Percentiles rank a stretch among this genome's conserved stretches.
These are phyloP conservation scores for Petrocephalus schoutedeni DNA, from an alignment of 2,797 vertebrate genomes.

Conservation along the genomic window DNA sequence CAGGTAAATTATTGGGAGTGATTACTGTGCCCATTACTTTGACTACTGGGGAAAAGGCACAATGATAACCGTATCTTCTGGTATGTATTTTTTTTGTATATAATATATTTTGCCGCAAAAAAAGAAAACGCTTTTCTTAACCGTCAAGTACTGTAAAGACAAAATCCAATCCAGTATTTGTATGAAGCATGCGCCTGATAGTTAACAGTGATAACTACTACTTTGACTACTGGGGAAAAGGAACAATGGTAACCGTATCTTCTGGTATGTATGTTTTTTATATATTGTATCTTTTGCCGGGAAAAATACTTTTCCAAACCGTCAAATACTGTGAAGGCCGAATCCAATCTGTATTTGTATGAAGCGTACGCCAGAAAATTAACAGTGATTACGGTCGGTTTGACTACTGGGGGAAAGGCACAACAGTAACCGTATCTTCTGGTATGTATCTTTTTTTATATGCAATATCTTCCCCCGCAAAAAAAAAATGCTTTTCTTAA, in stretches of 20 bases:
- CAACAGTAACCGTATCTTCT: constrained; percentile 55
- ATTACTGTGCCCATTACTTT: constrained; percentile 46
- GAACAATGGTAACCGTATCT: constrained; percentile 55
- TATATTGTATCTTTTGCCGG: background rate
- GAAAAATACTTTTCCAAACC: background rate
- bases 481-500: background rate
- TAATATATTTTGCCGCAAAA: background rate
- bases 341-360: background rate
- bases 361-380: background rate
- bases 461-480: background rate
- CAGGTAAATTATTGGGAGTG: background rate
- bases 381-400: constrained; percentile 33
- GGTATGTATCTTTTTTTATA: constrained; percentile 39
- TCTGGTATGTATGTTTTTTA: constrained; percentile 47
- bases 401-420: constrained; percentile 57
- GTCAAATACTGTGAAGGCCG: background rate
- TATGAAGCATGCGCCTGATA: background rate
- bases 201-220: constrained; percentile 17
- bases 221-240: constrained; percentile 56
- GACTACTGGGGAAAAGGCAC: constrained; percentile 58
- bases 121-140: background rate
- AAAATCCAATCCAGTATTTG: background rate
- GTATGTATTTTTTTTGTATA: constrained; percentile 35
- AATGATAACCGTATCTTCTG: constrained; percentile 56
- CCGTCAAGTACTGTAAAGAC: background rate